Conservation (phyloP, 2,888 invertebrate genomes). For the Tenthredo amoena region DNA sequence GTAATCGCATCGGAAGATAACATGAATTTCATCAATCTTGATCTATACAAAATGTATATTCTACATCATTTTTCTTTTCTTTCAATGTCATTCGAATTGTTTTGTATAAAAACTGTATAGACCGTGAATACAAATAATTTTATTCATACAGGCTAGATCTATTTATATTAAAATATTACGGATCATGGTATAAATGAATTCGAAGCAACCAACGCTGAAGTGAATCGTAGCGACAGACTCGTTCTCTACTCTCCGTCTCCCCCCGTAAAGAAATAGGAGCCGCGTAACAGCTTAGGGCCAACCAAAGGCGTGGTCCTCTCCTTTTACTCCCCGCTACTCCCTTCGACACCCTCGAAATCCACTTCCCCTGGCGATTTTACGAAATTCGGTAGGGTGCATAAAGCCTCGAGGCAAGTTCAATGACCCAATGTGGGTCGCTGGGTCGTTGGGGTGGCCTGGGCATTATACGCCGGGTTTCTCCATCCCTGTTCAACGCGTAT, state of each 20-base stretch:
- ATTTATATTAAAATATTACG: not conserved
- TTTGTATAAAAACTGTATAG: not conserved
- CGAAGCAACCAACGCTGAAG: not conserved
- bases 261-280: conserved; percentile 35
- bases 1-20: not conserved
- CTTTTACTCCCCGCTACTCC: conserved; percentile 20
- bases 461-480: conserved; percentile 27
- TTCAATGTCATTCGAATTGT: not conserved
- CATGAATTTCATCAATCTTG: not conserved
- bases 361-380: conserved; percentile 49
- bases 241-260: not conserved
- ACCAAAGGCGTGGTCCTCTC: conserved; percentile 42
- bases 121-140: not conserved
- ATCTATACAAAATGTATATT: too few relatives aligned
- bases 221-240: conserved; percentile 14
- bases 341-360: conserved; percentile 46
- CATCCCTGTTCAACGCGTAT: conserved; percentile 12
- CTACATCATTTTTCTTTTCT: not conserved
- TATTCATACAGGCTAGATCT: not conserved
- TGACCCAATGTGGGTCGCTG: conserved; percentile 64
- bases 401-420: conserved; percentile 58
- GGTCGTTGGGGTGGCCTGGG: conserved; percentile 58
- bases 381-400: conserved; percentile 51
- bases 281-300: conserved; percentile 38
- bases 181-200: conserved; percentile 14